phyloP scores from a whole-genome alignment of 2,888 invertebrate species.

The Melolontha melolontha region DNA sequence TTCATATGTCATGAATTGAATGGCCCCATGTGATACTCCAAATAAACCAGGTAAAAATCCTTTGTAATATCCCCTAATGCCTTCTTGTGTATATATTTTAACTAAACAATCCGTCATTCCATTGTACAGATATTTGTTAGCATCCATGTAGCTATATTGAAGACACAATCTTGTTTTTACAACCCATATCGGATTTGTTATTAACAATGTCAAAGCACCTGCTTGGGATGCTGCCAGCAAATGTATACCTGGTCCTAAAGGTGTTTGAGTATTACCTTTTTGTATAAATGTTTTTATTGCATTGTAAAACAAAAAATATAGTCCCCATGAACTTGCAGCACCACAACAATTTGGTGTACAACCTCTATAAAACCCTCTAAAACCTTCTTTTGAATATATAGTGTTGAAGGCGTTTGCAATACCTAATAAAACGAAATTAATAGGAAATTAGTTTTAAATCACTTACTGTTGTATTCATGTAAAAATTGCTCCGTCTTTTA shows the following conservation, averaged over 20 bases:
- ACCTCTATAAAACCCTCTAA: slow-evolving; percentile 93
- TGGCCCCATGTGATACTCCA: slow-evolving; percentile 97
- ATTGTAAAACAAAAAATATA: slow-evolving; percentile 97
- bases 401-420: slow-evolving; percentile 83
- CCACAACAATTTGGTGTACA: slow-evolving; percentile 98
- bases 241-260: slow-evolving; percentile 85
- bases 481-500: slow-evolving; percentile 57
- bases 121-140: slow-evolving; percentile 76
- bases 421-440: slow-evolving; percentile 3
- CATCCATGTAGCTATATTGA: slow-evolving; percentile 80
- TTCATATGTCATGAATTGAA: slow-evolving; percentile 99
- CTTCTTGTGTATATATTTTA: slow-evolving; percentile 92
- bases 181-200: slow-evolving; percentile 99
- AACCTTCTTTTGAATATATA: slow-evolving; percentile 88
- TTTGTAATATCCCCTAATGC: slow-evolving; percentile 92
- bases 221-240: slow-evolving; percentile 92
- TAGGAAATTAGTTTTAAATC: no score
- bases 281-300: slow-evolving; percentile 91
- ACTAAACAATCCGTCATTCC: slow-evolving; percentile 92
- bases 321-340: slow-evolving; percentile 97
- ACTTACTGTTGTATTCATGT: background rate
- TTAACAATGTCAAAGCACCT: slow-evolving; percentile 86
- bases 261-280: slow-evolving; percentile 82
- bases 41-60: slow-evolving; percentile 96
- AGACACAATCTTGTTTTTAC: slow-evolving; percentile 96